Evolutionary conservation across 2,888 invertebrate species (phyloP).

Genomic region (Papilio gigon): DNA sequence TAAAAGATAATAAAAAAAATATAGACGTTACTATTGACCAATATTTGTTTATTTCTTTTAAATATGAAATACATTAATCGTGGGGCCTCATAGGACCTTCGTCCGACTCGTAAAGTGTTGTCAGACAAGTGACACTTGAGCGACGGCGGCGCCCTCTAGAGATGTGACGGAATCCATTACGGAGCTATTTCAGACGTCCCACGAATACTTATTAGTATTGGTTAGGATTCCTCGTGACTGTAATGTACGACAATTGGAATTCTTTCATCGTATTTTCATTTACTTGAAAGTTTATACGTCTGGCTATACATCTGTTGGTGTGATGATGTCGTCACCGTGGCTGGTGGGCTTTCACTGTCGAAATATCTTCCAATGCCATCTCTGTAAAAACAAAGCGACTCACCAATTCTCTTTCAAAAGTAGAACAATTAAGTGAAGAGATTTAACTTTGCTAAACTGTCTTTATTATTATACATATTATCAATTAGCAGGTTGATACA

Average conservation of each 20-base stretch:
- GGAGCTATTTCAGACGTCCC: slow-evolving; percentile 20
- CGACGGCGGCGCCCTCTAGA: slow-evolving; percentile 28
- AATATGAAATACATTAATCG: neutral
- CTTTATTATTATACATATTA: too few relatives aligned
- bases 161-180: slow-evolving; percentile 34
- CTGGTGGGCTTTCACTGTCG: too few relatives aligned
- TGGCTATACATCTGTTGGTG: neutral
- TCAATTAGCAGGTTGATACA: too few relatives aligned
- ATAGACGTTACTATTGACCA: too few relatives aligned
- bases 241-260: neutral
- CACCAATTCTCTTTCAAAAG: too few relatives aligned
- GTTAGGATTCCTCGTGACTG: neutral
- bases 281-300: neutral
- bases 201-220: slow-evolving; percentile 23
- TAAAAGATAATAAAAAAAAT: too few relatives aligned
- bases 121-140: slow-evolving; percentile 32
- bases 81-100: neutral
- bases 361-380: too few relatives aligned
- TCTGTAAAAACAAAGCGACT: too few relatives aligned
- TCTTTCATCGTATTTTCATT: neutral
- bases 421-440: too few relatives aligned
- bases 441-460: too few relatives aligned
- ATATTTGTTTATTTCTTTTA: neutral
- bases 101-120: slow-evolving; percentile 25
- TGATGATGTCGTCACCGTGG: too few relatives aligned